A percentile compares a stretch with the other conserved stretches of the same genome.
Evolutionary conservation across 2,797 vertebrate species (phyloP).

Genomic region (Esox masquinongy): DNA sequence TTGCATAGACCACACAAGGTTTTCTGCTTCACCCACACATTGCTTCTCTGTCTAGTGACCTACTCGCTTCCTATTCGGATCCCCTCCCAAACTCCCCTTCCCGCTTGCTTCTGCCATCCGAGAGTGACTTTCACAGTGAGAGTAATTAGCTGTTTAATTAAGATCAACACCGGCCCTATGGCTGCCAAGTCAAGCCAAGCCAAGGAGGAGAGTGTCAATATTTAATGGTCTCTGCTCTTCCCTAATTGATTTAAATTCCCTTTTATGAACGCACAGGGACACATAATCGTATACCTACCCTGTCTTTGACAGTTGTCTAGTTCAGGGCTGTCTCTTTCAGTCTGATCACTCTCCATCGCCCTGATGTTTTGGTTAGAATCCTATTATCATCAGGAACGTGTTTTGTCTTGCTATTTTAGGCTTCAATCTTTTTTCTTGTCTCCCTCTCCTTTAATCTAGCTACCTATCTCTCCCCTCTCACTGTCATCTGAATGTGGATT

Average conservation of each 20-base stretch:
- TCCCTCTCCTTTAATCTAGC: conserved; percentile 33
- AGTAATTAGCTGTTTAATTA: conserved; percentile 85
- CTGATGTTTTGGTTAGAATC: conserved; percentile 37
- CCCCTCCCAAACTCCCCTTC: not conserved
- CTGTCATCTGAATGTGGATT: conserved; percentile 58
- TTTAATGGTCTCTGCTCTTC: conserved; percentile 58
- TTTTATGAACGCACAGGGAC: conserved; percentile 58
- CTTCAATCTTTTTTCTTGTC: not conserved
- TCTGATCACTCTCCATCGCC: conserved; percentile 28
- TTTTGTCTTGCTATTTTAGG: conserved; percentile 34
- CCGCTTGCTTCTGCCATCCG: conserved; percentile 36
- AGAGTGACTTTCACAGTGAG: conserved; percentile 75
- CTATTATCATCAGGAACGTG: conserved; percentile 39
- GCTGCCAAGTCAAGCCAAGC: conserved; percentile 64
- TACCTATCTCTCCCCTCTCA: conserved; percentile 17
- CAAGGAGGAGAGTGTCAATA: conserved; percentile 59
- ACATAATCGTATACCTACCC: conserved; percentile 44
- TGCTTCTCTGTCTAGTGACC: not conserved
- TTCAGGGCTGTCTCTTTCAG: conserved; percentile 30
- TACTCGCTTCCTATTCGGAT: not conserved
- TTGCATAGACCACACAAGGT: not conserved
- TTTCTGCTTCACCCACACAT: conserved; percentile 1
- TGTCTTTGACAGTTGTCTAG: conserved; percentile 45
- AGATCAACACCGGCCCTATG: conserved; percentile 72
- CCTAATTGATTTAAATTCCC: conserved; percentile 61